phyloP scores from a whole-genome alignment of 2,113 vertebrate genomes.

The Muntiacus reevesi region DNA sequence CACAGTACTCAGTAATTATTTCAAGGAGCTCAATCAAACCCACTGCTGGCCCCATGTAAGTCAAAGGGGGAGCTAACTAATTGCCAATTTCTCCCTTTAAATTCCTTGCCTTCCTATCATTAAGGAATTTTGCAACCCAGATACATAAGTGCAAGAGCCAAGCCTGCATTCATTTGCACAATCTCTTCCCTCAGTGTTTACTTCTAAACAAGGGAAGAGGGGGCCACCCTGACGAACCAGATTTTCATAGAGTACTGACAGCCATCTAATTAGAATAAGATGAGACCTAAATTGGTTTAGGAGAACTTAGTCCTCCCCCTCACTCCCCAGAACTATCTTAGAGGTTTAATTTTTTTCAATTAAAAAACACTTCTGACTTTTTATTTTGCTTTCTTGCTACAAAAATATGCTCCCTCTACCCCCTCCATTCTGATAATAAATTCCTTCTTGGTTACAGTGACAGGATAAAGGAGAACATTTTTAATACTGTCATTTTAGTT shows the following conservation, averaged over 20 bases:
- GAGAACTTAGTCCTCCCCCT: neutral
- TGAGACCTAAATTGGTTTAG: neutral
- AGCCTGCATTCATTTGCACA: neutral
- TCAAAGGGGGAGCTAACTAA: conserved; percentile 42
- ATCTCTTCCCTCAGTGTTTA: neutral
- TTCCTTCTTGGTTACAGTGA: neutral
- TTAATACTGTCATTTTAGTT: neutral
- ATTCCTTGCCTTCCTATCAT: conserved; percentile 7
- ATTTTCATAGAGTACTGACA: conserved; percentile 23
- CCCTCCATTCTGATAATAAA: neutral
- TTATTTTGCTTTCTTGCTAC: neutral
- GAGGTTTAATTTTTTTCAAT: neutral
- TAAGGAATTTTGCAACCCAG: neutral
- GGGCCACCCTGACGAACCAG: neutral
- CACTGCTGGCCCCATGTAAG: neutral
- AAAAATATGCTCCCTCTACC: neutral
- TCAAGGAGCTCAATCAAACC: conserved; percentile 46
- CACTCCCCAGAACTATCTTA: neutral
- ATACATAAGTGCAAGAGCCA: neutral
- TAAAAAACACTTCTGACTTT: neutral
- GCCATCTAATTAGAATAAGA: neutral
- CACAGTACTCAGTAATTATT: conserved; percentile 5
- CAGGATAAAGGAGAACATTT: neutral
- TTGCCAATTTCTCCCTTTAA: conserved; percentile 55
- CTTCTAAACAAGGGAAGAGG: neutral